Evolutionary conservation across 2,888 invertebrate genomes (phyloP), one percentile per base, ranked within the genome.

Genomic region (Pristionchus exspectatus): DNA sequence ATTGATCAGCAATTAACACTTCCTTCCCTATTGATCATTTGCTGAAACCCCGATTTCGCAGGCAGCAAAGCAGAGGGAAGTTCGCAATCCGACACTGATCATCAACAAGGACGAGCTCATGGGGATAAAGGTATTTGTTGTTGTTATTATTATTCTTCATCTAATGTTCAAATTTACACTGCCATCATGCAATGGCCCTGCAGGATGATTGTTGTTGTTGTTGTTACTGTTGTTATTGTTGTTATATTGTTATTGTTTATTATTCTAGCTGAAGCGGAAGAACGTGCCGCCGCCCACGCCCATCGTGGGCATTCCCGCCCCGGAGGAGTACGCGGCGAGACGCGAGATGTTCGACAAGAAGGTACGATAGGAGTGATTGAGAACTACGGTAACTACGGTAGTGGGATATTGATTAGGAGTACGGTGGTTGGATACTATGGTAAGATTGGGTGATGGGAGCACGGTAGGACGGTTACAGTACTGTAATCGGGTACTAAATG

Each of bases 301-400:
- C 33, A 30, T 59, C 24, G 56, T 84, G 18, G 56, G 30, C 16
- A 18, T 84, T 5, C 84, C 84, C 7, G 84, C 30, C 14, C 4
- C 54, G 84, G 30, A 56, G 33, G 33, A 27, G 27, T 21, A n/a
- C 27, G 30, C 54, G 30, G 84, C 84, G 18, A 10, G 84, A 14
- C 54, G 84, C 24, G 56, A 56, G 18, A 54, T 84, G 84, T 84
- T 38, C 30, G 84, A 84, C 4, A 38, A 84, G 84, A 84, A 56
- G 84, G 59, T 54, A 56, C 44, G 33, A n/a, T 44, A 83, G 50
- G 2, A 59, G 7, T 59, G 21, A 59, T 24, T 59, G 21, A 7
- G 44, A 44, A 16, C 3, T n/a, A n/a, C 18, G 81, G 14, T 30
- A 30, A 27, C 30, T 72, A 72, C 69, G 27, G 30, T 27, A 72